A percentile compares a stretch with the other conserved stretches of the same genome.
Evolutionary conservation across 2,113 vertebrate species (phyloP).

Genomic region (Dinomys branickii): DNA sequence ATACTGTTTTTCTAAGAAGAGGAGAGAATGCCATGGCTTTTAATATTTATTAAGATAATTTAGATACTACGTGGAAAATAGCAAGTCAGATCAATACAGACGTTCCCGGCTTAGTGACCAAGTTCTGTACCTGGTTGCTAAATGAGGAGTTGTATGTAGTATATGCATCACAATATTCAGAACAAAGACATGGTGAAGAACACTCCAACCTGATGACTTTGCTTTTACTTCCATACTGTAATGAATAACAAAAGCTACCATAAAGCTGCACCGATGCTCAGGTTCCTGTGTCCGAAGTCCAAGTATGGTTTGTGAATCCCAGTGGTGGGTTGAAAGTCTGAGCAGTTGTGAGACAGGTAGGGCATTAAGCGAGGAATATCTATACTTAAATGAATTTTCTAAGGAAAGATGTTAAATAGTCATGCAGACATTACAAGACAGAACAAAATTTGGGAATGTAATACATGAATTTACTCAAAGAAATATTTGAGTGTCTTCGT

Average conservation of each 20-base stretch:
- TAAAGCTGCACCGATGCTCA: background rate
- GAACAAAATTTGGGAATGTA: conserved; percentile 7
- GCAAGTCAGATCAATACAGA: background rate
- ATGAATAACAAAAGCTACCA: background rate
- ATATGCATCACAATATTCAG: too few relatives aligned
- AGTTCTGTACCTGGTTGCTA: too few relatives aligned
- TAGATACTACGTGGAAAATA: background rate
- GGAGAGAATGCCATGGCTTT: conserved; percentile 8
- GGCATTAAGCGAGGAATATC: background rate
- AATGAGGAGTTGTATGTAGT: too few relatives aligned
- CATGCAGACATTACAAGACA: background rate
- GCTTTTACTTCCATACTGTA: background rate
- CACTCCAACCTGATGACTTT: too few relatives aligned
- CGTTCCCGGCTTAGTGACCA: too few relatives aligned
- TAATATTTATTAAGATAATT: background rate
- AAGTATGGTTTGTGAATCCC: background rate
- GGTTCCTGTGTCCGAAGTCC: background rate
- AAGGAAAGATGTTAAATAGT: conserved; percentile 16
- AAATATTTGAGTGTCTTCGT: background rate
- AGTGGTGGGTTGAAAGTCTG: background rate
- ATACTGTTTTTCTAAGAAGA: conserved; percentile 33
- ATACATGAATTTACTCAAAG: background rate
- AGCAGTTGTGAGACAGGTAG: background rate
- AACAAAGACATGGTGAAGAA: too few relatives aligned
- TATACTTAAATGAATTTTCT: conserved; percentile 40